Base-by-base conservation (phyloP, 2,888 invertebrate genomes). In the Sceliomorpha sp. region DNA sequence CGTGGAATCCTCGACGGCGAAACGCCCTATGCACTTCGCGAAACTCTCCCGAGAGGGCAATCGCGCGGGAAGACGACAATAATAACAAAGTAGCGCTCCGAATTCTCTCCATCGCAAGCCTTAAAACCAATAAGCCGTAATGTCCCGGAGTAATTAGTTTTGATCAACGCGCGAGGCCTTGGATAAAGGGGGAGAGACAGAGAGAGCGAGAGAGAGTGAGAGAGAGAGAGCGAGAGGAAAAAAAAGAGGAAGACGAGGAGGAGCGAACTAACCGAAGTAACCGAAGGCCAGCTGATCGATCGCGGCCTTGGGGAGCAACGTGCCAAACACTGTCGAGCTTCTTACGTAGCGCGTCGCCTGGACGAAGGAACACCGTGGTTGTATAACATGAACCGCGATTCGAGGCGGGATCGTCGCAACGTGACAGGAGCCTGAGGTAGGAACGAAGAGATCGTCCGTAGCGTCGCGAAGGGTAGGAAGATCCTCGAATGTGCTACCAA, bases 231-330 rank as follows among this genome's bases (percentile, higher is more conserved):
- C n/a, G n/a, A n/a, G n/a, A n/a, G n/a, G n/a, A n/a, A n/a, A n/a
- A n/a, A n/a, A n/a, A n/a, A n/a, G n/a, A n/a, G n/a, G n/a, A n/a
- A n/a, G n/a, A n/a, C n/a, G n/a, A n/a, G n/a, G n/a, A n/a, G n/a
- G n/a, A n/a, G n/a, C n/a, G n/a, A n/a, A n/a, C n/a, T n/a, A n/a
- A n/a, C n/a, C 36, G 44, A 20, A 47, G 42, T 32, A 27, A 47
- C 32, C 32, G 59, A 55, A 60, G 58, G 53, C 60, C 58, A 29
- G 40, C 39, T 31, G 53, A 63, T 70, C 63, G 69, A 64, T 63
- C 32, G 40, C 59, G 70, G 50, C 70, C 70, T 70, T 70, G 70
- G 64, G 53, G 53, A 58, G 58, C 55, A 45, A 53, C 63, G 69
- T 69, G 69, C 63, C 69, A 63, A 63, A 69, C 58, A 10, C 56